Evolutionary conservation across 1,140 invertebrate genomes (phyloP).

Genomic region (Apolygus lucorum): DNA sequence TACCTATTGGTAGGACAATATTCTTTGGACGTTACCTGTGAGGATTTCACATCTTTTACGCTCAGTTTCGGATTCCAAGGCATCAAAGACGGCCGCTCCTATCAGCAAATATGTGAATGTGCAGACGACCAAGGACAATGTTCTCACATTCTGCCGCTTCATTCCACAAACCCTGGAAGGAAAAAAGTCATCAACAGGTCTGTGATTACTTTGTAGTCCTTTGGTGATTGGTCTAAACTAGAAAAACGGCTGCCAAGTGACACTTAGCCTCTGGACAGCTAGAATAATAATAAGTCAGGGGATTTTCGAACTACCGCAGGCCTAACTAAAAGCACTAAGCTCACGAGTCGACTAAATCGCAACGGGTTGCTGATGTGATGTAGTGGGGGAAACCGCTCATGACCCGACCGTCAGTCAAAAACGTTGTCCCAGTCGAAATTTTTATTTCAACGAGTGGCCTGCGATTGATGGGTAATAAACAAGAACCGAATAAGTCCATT

Average conservation of each 20-base stretch:
- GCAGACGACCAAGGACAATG: slow-evolving; percentile 95
- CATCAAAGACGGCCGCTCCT: slow-evolving; percentile 98
- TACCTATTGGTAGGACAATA: too few species aligned
- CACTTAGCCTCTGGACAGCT: not conserved
- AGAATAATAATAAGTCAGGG: not conserved
- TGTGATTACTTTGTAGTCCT: not conserved
- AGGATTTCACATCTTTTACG: slow-evolving; percentile 74
- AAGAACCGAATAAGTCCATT: too few species aligned
- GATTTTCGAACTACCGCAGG: not conserved
- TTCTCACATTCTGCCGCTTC: slow-evolving; percentile 98
- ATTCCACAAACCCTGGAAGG: slow-evolving; percentile 41
- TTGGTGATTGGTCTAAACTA: not conserved
- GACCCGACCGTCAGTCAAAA: too few species aligned
- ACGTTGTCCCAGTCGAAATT: too few species aligned
- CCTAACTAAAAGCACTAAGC: not conserved
- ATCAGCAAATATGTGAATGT: slow-evolving; percentile 98
- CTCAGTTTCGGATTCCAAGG: slow-evolving; percentile 91
- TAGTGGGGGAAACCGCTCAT: too few species aligned
- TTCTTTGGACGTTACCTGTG: too few species aligned
- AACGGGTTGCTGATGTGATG: not conserved
- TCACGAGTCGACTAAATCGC: not conserved
- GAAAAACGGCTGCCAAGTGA: not conserved
- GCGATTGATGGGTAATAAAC: too few species aligned
- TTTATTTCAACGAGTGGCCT: too few species aligned
- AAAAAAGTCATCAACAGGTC: not conserved